A percentile compares a stretch with the other conserved stretches of the same genome.
phyloP scores from a whole-genome alignment of 2,888 invertebrate species.

The Tiphia femorata region DNA sequence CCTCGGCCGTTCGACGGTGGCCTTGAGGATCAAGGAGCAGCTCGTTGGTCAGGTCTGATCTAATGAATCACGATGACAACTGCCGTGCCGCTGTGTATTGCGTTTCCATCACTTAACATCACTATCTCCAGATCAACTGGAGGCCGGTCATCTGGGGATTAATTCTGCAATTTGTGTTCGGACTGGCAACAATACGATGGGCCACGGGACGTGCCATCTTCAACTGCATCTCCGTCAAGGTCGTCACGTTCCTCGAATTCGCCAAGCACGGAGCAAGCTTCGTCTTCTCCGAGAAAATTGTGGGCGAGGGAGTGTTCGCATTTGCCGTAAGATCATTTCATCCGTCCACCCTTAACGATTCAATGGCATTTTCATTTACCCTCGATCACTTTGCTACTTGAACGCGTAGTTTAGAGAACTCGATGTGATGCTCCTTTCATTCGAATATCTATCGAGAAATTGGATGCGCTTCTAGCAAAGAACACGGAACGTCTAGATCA shows the following conservation, averaged over 20 bases:
- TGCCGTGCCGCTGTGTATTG: not conserved
- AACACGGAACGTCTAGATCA: too few relatives aligned
- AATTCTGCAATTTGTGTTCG: conserved; percentile 86
- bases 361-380: too few relatives aligned
- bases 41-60: too few relatives aligned
- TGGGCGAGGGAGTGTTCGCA: conserved; percentile 80
- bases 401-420: too few relatives aligned
- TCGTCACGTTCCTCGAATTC: conserved; percentile 84
- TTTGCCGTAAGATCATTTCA: conserved; percentile 84
- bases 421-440: too few relatives aligned
- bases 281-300: conserved; percentile 82
- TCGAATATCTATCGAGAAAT: too few relatives aligned
- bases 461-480: too few relatives aligned
- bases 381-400: too few relatives aligned
- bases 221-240: conserved; percentile 77
- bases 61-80: too few relatives aligned
- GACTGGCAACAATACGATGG: conserved; percentile 89
- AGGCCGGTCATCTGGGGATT: conserved; percentile 84
- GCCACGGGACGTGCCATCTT: conserved; percentile 80
- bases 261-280: conserved; percentile 86
- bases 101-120: conserved; percentile 10
- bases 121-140: conserved; percentile 80
- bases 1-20: too few relatives aligned
- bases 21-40: too few relatives aligned
- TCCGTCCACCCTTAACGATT: too few relatives aligned